Conservation (phyloP, 2,888 invertebrate species). For the Polyommatus iphigenia region DNA sequence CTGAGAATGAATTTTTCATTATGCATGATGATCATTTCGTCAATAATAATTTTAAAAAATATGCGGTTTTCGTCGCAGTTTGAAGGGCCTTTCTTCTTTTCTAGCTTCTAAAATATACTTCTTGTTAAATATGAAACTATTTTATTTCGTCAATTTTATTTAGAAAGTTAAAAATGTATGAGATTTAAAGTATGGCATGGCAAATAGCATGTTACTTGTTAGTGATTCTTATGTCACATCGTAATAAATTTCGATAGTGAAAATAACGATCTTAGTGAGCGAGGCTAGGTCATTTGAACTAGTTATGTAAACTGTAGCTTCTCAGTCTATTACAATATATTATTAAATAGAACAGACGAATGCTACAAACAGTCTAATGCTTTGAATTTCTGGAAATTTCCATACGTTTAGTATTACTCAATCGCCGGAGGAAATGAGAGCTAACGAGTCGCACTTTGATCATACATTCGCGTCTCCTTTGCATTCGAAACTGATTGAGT, state of each 20-base stretch:
- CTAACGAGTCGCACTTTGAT: constrained; percentile 22
- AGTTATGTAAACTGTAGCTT: neutral
- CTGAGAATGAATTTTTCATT: neutral
- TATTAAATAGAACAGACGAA: neutral
- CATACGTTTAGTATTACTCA: constrained; percentile 16
- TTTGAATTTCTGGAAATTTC: neutral
- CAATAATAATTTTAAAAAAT: neutral
- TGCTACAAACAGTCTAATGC: neutral
- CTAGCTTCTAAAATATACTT: too few relatives aligned
- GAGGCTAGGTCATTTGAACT: too few relatives aligned
- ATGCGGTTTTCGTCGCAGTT: too few relatives aligned
- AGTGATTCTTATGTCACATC: too few relatives aligned
- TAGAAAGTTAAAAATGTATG: too few relatives aligned
- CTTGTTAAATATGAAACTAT: too few relatives aligned
- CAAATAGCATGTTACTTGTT: too few relatives aligned
- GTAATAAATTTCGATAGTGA: too few relatives aligned
- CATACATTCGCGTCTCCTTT: neutral
- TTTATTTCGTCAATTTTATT: too few relatives aligned
- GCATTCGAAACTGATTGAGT: constrained; percentile 36
- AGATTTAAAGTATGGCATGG: too few relatives aligned
- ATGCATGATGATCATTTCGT: neutral
- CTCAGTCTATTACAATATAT: neutral
- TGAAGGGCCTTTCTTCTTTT: neutral
- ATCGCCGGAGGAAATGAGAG: constrained; percentile 6
- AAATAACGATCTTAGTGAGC: too few relatives aligned